phyloP scores from a whole-genome alignment of 2,888 invertebrate species.

The Cephus pygmeus region DNA sequence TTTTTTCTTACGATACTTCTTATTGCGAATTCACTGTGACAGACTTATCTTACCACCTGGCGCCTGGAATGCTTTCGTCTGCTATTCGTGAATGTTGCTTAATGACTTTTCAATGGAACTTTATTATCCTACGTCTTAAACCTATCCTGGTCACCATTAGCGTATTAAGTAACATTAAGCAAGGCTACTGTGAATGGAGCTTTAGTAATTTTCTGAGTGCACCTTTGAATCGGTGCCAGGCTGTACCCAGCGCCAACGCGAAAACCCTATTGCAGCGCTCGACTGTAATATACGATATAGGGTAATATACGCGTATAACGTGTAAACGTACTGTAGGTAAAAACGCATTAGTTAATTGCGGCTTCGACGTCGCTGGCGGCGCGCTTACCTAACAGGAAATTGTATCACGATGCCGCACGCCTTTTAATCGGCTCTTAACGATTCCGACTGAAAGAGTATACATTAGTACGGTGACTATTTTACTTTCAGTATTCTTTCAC shows the following conservation, averaged over 20 bases:
- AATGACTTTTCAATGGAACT: background rate
- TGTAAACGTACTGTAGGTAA: constrained; percentile 19
- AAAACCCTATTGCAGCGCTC: constrained; percentile 4
- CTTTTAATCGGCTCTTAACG: constrained; percentile 13
- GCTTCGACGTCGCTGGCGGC: constrained; percentile 24
- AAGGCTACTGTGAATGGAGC: constrained; percentile 31
- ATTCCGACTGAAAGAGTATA: background rate
- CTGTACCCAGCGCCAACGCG: constrained; percentile 34
- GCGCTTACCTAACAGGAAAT: constrained; percentile 25
- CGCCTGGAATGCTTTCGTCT: background rate
- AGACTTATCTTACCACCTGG: background rate
- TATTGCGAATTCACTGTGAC: background rate
- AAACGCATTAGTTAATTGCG: constrained; percentile 49
- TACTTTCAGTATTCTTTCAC: background rate
- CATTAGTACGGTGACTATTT: background rate
- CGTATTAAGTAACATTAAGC: constrained; percentile 38
- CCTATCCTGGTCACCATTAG: constrained; percentile 30
- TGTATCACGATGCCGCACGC: constrained; percentile 20
- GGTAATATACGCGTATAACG: background rate
- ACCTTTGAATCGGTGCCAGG: constrained; percentile 60
- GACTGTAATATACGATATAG: background rate
- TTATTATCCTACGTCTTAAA: background rate
- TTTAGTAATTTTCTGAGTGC: constrained; percentile 53
- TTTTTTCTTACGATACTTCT: background rate
- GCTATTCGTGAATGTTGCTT: background rate